Percentiles rank a stretch among this genome's conserved stretches.
Conservation (phyloP, 2,888 invertebrate genomes). For the Xanthia togata region DNA sequence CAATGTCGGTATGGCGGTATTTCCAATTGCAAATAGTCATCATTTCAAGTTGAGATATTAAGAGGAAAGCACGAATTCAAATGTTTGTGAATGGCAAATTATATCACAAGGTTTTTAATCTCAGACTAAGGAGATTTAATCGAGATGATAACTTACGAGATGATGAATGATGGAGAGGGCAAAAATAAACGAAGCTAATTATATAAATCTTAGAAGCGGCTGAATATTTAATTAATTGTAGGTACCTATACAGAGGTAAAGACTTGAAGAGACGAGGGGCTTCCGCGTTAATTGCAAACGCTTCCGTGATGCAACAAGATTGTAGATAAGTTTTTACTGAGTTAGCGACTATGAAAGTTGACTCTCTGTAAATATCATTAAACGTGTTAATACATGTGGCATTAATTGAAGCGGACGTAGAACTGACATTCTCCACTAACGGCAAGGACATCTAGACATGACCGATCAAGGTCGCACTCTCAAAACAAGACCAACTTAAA, state of each 20-base stretch:
- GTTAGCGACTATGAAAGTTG: conserved; percentile 74
- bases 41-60: conserved; percentile 56
- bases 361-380: conserved; percentile 72
- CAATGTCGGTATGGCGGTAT: conserved; percentile 61
- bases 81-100: conserved; percentile 57
- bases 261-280: conserved; percentile 53
- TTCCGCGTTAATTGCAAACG: conserved; percentile 74
- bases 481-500: conserved; percentile 67
- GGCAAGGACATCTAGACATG: conserved; percentile 81
- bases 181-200: conserved; percentile 60
- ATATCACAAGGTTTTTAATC: conserved; percentile 60
- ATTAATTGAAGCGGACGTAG: conserved; percentile 77
- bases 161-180: conserved; percentile 28
- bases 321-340: conserved; percentile 61
- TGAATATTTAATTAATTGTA: conserved; percentile 56
- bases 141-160: conserved; percentile 39
- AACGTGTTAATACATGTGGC: conserved; percentile 68
- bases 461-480: conserved; percentile 78
- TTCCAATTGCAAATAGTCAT: conserved; percentile 64
- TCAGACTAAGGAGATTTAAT: conserved; percentile 40
- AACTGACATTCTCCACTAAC: conserved; percentile 76
- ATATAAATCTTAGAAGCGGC: conserved; percentile 58
- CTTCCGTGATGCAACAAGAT: conserved; percentile 75
- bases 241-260: conserved; percentile 44
- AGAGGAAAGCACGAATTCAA: conserved; percentile 54